A percentile compares a stretch with the other conserved stretches of the same genome.
Evolutionary conservation across 2,113 vertebrate genomes (phyloP).

Genomic region (Podiceps cristatus): DNA sequence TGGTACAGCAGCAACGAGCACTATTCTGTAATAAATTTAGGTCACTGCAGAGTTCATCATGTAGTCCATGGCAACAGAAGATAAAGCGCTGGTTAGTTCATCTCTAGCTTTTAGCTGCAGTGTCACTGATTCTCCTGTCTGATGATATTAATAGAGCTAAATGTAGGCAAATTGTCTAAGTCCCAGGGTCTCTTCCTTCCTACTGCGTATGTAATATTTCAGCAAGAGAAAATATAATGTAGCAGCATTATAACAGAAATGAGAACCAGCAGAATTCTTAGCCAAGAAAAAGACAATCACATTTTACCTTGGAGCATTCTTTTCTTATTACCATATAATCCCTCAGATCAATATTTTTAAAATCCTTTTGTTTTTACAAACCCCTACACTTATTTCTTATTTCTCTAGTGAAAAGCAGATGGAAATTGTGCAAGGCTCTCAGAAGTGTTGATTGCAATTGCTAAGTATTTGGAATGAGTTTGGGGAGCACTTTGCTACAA

Average conservation of each 20-base stretch:
- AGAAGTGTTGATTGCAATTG: not conserved
- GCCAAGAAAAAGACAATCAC: not conserved
- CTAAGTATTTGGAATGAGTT: not conserved
- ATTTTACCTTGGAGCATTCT: not conserved
- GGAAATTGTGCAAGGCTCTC: not conserved
- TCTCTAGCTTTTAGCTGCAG: conserved; percentile 64
- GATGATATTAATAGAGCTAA: conserved; percentile 73
- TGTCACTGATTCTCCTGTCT: conserved; percentile 65
- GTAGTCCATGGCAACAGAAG: conserved; percentile 76
- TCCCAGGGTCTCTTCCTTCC: conserved; percentile 32
- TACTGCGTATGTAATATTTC: conserved; percentile 20
- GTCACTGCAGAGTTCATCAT: conserved; percentile 80
- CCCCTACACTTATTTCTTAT: not conserved
- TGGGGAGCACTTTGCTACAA: not conserved
- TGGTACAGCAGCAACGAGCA: conserved; percentile 26
- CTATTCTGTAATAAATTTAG: conserved; percentile 78
- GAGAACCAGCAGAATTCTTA: not conserved
- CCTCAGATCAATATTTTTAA: not conserved
- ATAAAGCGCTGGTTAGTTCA: conserved; percentile 69
- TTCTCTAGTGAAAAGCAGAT: not conserved
- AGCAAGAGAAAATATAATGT: conserved; percentile 14
- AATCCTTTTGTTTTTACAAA: not conserved
- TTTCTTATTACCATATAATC: not conserved
- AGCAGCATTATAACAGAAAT: not conserved
- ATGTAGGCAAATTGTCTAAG: conserved; percentile 60